Base-by-base conservation (phyloP, 2,113 vertebrate species). In the Cacatua alba region DNA sequence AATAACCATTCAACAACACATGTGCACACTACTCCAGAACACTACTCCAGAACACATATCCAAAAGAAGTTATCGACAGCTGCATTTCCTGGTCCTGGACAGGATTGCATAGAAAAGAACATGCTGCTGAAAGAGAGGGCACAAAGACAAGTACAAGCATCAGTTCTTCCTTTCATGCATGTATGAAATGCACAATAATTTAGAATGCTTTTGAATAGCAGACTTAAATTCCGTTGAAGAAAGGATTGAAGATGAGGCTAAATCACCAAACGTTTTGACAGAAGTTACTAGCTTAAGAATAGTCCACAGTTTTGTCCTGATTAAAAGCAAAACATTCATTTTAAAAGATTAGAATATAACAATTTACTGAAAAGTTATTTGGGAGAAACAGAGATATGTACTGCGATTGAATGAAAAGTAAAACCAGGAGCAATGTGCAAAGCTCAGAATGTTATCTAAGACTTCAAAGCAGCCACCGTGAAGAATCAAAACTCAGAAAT, bases 401-500 rank as follows among this genome's bases (percentile, higher is more conserved):
- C 49, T 65, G 81, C 28, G 39, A 70, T 31, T 76, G 84, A 90
- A 90, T 83, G 63, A 77, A 82, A 88, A 94, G 68, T 87, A 95
- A 96, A 97, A 96, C 90, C 95, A 93, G 43, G 18, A 84, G 88
- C 92, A 96, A 74, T 37, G 10, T 67, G 84, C 67, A 57, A 69
- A 82, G 74, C 71, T 85, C 46, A 74, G 39, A 94, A 93, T 82
- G 89, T 98, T 97, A 97, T 97, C 97, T 95, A 80, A 59, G 55
- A 85, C 96, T 97, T 98, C 96, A 97, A 95, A 98, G 97, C 89
- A 95, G 88, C 97, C 96, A 83, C 96, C 97, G 95, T 87, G 86
- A 97, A 94, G 88, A 97, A 91, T 96, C 88, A 95, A 92, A 93
- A 86, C 78, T 95, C 88, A 74, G 53, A 96, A 97, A 92, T 87